Evolutionary conservation across 2,113 vertebrate genomes (phyloP).

Genomic region (Corythoichthys intestinalis): DNA sequence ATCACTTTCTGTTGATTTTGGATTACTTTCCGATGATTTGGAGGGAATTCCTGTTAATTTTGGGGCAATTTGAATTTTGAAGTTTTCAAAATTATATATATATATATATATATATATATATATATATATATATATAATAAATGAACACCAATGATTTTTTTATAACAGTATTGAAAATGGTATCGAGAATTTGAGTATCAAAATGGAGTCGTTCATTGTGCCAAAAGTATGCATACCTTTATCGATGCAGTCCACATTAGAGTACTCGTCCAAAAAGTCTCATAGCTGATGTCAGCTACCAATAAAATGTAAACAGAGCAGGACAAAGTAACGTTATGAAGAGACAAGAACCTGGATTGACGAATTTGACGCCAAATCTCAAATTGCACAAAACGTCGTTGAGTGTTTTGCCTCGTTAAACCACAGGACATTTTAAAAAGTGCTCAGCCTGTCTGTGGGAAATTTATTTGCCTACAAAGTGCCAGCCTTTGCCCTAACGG

Average conservation of each 20-base stretch:
- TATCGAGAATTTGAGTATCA: not conserved
- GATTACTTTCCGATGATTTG: too few relatives aligned
- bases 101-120: too few relatives aligned
- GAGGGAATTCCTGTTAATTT: too few relatives aligned
- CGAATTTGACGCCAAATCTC: not conserved
- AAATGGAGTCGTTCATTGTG: not conserved
- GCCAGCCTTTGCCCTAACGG: conserved; percentile 20
- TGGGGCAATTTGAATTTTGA: too few relatives aligned
- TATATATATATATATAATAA: too few relatives aligned
- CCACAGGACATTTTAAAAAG: conserved; percentile 31
- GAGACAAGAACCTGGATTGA: not conserved
- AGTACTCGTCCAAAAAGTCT: too few relatives aligned
- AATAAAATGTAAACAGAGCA: conserved; percentile 7
- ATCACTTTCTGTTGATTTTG: too few relatives aligned
- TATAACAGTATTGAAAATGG: too few relatives aligned
- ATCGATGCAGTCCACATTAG: not conserved
- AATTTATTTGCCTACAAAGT: conserved; percentile 39
- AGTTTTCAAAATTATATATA: too few relatives aligned
- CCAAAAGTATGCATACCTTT: not conserved
- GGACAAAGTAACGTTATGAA: not conserved
- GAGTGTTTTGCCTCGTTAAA: conserved; percentile 22
- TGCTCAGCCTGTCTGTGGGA: conserved; percentile 1
- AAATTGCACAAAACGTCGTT: conserved; percentile 13
- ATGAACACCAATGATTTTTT: too few relatives aligned
- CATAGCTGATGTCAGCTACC: not conserved